phyloP scores from a whole-genome alignment of 2,888 invertebrate genomes.

The Gortyna flavago region DNA sequence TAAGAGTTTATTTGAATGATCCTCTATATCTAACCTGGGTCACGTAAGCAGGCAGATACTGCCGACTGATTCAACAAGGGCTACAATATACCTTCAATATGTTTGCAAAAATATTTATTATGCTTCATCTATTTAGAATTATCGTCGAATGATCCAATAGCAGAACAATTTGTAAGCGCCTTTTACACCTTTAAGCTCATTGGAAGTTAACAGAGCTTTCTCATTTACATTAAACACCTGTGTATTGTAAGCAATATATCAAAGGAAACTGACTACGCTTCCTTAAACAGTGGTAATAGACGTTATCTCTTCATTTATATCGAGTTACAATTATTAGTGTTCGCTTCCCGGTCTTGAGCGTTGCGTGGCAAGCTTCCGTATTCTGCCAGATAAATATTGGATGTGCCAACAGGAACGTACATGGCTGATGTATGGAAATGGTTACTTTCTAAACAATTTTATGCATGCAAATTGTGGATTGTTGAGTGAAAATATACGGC shows the following conservation, averaged over 20 bases:
- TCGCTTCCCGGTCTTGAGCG: conserved; percentile 77
- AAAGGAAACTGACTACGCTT: conserved; percentile 78
- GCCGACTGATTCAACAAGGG: not conserved
- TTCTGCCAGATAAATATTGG: conserved; percentile 70
- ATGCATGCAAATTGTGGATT: conserved; percentile 66
- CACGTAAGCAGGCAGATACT: not conserved
- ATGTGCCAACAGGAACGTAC: conserved; percentile 73
- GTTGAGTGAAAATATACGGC: conserved; percentile 60
- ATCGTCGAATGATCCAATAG: conserved; percentile 17
- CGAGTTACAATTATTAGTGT: conserved; percentile 84
- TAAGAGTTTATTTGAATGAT: conserved; percentile 21
- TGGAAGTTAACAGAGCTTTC: conserved; percentile 56
- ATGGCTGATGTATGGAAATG: conserved; percentile 66
- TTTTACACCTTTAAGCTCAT: conserved; percentile 39
- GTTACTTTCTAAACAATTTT: conserved; percentile 68
- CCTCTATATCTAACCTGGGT: not conserved
- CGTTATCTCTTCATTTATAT: conserved; percentile 86
- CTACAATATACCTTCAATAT: not conserved
- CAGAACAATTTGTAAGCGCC: conserved; percentile 34
- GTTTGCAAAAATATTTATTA: not conserved
- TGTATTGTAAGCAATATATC: conserved; percentile 71
- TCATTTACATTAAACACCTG: conserved; percentile 68
- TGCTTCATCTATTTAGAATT: conserved; percentile 6
- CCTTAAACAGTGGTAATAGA: conserved; percentile 82
- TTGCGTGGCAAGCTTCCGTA: conserved; percentile 80